Evolutionary conservation across 1,140 invertebrate genomes (phyloP).

Genomic region (Hylaeus volcanicus): DNA sequence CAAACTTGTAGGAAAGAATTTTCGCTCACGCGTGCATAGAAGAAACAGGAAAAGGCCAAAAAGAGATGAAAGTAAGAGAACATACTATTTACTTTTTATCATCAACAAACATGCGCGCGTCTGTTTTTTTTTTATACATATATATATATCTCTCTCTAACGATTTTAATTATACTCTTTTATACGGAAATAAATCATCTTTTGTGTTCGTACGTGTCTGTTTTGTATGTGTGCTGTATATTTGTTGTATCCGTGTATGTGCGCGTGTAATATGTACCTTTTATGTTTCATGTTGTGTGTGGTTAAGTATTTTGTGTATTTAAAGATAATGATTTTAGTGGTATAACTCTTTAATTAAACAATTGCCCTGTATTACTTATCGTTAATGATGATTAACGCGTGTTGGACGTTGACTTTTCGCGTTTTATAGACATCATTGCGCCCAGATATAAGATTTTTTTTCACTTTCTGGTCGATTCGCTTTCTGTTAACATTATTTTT

Average conservation of each 20-base stretch:
- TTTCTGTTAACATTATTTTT: slow-evolving; percentile 66
- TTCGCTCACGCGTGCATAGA: slow-evolving; percentile 26
- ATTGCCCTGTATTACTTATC: slow-evolving; percentile 69
- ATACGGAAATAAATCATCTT: slow-evolving; percentile 59
- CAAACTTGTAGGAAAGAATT: slow-evolving; percentile 37
- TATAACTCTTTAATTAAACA: slow-evolving; percentile 67
- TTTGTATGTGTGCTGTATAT: slow-evolving; percentile 31
- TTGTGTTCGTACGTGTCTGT: slow-evolving; percentile 40
- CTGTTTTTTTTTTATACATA: slow-evolving; percentile 26
- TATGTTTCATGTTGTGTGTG: slow-evolving; percentile 42
- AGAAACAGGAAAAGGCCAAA: slow-evolving; percentile 52
- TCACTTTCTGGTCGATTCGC: slow-evolving; percentile 67
- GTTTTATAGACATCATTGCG: slow-evolving; percentile 78
- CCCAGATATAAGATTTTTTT: slow-evolving; percentile 78
- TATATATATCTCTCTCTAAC: slow-evolving; percentile 22
- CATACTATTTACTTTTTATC: slow-evolving; percentile 51
- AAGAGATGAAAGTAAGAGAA: slow-evolving; percentile 62
- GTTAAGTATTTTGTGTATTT: slow-evolving; percentile 56
- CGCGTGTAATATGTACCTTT: slow-evolving; percentile 41
- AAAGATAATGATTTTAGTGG: slow-evolving; percentile 67
- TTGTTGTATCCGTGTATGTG: slow-evolving; percentile 36
- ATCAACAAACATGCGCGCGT: slow-evolving; percentile 59
- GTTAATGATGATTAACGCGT: slow-evolving; percentile 67
- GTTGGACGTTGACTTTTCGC: slow-evolving; percentile 77
- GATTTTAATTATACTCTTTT: slow-evolving; percentile 32